Conservation (phyloP, 2,888 invertebrate genomes). For the Pyrrhia umbra region DNA sequence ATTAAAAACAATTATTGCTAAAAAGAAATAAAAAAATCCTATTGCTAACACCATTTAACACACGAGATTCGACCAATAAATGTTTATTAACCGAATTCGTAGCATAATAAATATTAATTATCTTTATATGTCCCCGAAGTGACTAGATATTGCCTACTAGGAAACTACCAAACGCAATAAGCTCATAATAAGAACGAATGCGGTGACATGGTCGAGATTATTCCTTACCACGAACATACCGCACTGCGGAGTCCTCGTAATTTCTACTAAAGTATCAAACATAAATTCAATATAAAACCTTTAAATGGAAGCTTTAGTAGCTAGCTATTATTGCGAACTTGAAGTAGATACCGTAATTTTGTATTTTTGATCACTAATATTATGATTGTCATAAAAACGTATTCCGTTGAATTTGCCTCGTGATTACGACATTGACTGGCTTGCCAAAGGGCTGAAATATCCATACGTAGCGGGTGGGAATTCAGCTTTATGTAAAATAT, state of each 20-base stretch:
- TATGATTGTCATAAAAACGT: slow-evolving; percentile 59
- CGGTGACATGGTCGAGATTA: slow-evolving; percentile 80
- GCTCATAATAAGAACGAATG: slow-evolving; percentile 79
- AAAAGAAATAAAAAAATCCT: background rate
- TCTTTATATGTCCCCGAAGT: slow-evolving; percentile 40
- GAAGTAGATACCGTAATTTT: slow-evolving; percentile 60
- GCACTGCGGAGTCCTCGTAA: slow-evolving; percentile 80
- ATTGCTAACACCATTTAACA: background rate
- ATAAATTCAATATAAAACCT: slow-evolving; percentile 78
- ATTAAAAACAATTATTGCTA: too few relatives aligned
- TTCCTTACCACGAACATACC: slow-evolving; percentile 74
- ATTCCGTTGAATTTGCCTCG: slow-evolving; percentile 47
- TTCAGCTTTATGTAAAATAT: slow-evolving; percentile 55
- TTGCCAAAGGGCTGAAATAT: slow-evolving; percentile 35
- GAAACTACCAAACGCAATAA: slow-evolving; percentile 66
- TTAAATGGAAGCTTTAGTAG: slow-evolving; percentile 67
- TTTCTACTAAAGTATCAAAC: slow-evolving; percentile 77
- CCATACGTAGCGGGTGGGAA: slow-evolving; percentile 31
- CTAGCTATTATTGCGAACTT: slow-evolving; percentile 71
- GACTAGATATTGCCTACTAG: slow-evolving; percentile 60
- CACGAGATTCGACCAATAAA: slow-evolving; percentile 33
- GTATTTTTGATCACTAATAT: slow-evolving; percentile 65
- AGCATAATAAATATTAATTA: slow-evolving; percentile 43
- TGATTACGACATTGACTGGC: slow-evolving; percentile 53
- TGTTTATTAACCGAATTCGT: slow-evolving; percentile 46